phyloP scores from a whole-genome alignment of 2,797 vertebrate species.

The Ptychadena robeensis region DNA sequence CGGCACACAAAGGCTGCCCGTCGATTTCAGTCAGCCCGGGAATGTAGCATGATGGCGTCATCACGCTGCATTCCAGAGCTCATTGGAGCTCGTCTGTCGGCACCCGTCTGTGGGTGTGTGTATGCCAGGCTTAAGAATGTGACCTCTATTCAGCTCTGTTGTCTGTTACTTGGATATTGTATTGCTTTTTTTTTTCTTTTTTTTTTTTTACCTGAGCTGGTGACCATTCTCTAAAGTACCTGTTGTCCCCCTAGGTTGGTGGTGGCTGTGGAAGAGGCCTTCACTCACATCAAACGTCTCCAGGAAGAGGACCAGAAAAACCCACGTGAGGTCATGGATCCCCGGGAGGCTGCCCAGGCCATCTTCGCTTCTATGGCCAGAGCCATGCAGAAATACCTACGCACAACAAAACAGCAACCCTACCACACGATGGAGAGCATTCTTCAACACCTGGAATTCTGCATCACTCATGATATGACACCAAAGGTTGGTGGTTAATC shows the following conservation, averaged over 20 bases:
- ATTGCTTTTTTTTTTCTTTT: neutral
- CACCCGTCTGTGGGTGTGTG: too few relatives aligned
- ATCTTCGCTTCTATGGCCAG: slow-evolving; percentile 97
- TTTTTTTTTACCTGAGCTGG: neutral
- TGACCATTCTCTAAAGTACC: neutral
- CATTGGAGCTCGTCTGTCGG: too few relatives aligned
- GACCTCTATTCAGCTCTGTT: too few relatives aligned
- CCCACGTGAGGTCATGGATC: slow-evolving; percentile 92
- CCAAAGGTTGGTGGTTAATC: slow-evolving; percentile 81
- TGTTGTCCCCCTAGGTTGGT: slow-evolving; percentile 79
- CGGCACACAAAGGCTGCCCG: too few relatives aligned
- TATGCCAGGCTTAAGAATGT: too few relatives aligned
- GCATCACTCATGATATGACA: slow-evolving; percentile 96
- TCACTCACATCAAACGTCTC: slow-evolving; percentile 92
- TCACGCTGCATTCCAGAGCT: too few relatives aligned
- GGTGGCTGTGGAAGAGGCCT: slow-evolving; percentile 95
- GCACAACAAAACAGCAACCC: slow-evolving; percentile 94
- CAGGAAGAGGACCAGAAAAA: slow-evolving; percentile 91
- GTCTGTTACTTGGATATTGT: too few relatives aligned
- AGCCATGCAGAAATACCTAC: slow-evolving; percentile 95
- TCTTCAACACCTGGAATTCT: slow-evolving; percentile 94
- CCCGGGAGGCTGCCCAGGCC: slow-evolving; percentile 92
- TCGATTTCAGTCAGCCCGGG: too few relatives aligned
- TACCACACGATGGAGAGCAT: slow-evolving; percentile 99
- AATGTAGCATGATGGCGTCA: too few relatives aligned